These are phyloP conservation scores for Chelmon rostratus DNA, from an alignment of 2,797 vertebrate species.

Conservation along the genomic window DNA sequence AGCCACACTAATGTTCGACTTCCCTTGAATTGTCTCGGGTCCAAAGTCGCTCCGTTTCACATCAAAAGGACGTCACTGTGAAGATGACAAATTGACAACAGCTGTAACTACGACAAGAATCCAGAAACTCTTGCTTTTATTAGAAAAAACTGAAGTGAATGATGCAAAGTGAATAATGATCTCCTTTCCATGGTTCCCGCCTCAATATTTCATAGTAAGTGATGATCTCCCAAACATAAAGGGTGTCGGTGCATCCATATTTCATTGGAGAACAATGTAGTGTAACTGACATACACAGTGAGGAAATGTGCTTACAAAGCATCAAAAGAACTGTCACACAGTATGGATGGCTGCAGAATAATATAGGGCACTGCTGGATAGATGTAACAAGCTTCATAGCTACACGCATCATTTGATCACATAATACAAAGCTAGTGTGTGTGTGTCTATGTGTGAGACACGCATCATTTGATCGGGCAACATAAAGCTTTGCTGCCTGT, in stretches of 20 bases:
- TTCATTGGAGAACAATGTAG: slow-evolving; percentile 80
- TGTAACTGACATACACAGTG: slow-evolving; percentile 73
- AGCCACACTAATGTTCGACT: slow-evolving; percentile 20
- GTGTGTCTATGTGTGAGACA: slow-evolving; percentile 69
- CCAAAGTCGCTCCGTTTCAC: slow-evolving; percentile 57
- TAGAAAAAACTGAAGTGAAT: slow-evolving; percentile 77
- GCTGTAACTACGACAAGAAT: slow-evolving; percentile 72
- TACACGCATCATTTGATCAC: slow-evolving; percentile 84
- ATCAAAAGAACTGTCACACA: slow-evolving; percentile 81
- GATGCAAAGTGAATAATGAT: slow-evolving; percentile 79
- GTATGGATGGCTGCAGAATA: slow-evolving; percentile 79
- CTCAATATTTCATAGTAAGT: slow-evolving; percentile 82
- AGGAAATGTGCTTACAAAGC: slow-evolving; percentile 84
- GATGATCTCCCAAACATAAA: slow-evolving; percentile 80
- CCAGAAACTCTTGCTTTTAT: slow-evolving; percentile 77
- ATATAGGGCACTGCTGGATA: slow-evolving; percentile 78
- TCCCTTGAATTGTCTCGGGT: slow-evolving; percentile 40
- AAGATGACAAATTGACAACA: slow-evolving; percentile 76
- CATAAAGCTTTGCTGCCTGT: slow-evolving; percentile 70
- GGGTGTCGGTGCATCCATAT: slow-evolving; percentile 78
- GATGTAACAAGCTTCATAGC: slow-evolving; percentile 81
- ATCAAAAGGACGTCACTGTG: slow-evolving; percentile 50
- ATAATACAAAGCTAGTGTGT: slow-evolving; percentile 77
- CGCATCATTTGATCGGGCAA: slow-evolving; percentile 80
- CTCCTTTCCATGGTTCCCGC: slow-evolving; percentile 56